Evolutionary conservation across 2,888 invertebrate genomes (phyloP).

Genomic region (Dugesia japonica): DNA sequence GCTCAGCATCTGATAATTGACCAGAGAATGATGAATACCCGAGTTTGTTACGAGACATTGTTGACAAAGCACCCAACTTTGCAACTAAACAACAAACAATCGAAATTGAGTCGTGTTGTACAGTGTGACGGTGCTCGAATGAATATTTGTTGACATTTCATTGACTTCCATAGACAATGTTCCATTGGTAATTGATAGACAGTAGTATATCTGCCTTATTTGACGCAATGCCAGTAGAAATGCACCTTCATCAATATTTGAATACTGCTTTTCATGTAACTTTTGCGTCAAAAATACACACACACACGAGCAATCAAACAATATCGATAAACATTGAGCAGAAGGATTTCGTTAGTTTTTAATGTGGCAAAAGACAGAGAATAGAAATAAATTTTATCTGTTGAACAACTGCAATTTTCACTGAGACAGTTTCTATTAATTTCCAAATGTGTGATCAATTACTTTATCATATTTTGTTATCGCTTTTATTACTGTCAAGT

Average conservation of each 20-base stretch:
- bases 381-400: no score
- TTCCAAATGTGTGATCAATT: no score
- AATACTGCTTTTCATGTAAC: background rate
- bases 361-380: no score
- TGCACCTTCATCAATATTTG: conserved; percentile 11
- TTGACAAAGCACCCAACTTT: background rate
- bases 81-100: background rate
- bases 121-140: background rate
- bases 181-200: background rate
- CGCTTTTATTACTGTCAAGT: no score
- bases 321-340: background rate
- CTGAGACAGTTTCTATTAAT: no score
- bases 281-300: background rate
- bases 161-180: background rate
- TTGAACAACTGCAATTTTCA: no score
- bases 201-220: background rate
- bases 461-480: no score
- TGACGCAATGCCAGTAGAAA: background rate
- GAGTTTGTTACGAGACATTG: background rate
- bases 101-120: background rate
- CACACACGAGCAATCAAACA: no score
- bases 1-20: conserved; percentile 20
- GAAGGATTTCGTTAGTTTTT: background rate
- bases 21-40: conserved; percentile 4
- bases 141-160: conserved; percentile 6